These are phyloP conservation scores for Choreutis nemorana DNA, from an alignment of 2,888 invertebrate genomes.

Conservation along the genomic window DNA sequence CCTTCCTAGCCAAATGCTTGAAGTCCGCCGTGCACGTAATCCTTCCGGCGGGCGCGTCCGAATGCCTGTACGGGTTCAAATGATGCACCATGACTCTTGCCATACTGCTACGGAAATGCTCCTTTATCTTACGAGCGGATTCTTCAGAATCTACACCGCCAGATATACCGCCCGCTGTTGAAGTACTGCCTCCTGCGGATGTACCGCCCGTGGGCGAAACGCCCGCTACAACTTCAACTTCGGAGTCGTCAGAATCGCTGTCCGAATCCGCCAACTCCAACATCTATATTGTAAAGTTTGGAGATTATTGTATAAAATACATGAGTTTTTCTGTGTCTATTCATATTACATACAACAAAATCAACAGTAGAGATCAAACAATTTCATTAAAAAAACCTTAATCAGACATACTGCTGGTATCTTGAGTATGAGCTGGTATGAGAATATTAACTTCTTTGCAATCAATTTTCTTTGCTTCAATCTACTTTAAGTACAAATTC, in stretches of 20 bases:
- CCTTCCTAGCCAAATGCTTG: slow-evolving; percentile 93
- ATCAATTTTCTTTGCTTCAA: too few relatives aligned
- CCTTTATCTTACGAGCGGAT: slow-evolving; percentile 78
- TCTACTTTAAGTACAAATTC: too few relatives aligned
- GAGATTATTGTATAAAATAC: too few relatives aligned
- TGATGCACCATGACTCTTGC: slow-evolving; percentile 85
- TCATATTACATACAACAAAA: too few relatives aligned
- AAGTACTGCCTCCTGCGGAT: background rate
- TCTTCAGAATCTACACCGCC: slow-evolving; percentile 42
- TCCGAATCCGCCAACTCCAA: slow-evolving; percentile 46
- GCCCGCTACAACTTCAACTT: too few relatives aligned
- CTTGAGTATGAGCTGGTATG: too few relatives aligned
- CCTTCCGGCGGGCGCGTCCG: slow-evolving; percentile 82
- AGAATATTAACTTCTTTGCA: too few relatives aligned
- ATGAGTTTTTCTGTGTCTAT: slow-evolving; percentile 5
- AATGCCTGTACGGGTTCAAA: slow-evolving; percentile 87
- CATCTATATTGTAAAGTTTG: slow-evolving; percentile 40
- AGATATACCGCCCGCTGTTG: too few relatives aligned
- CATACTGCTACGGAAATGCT: slow-evolving; percentile 82
- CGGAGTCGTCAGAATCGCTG: slow-evolving; percentile 27
- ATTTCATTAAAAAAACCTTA: too few relatives aligned
- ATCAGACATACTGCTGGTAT: too few relatives aligned
- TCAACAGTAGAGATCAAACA: too few relatives aligned
- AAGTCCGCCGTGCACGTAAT: slow-evolving; percentile 92
- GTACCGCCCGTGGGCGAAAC: background rate